A percentile compares a stretch with the other conserved stretches of the same genome.
Conservation (phyloP, 2,888 invertebrate species). For the Galeopsomyia nigrocyanea region DNA sequence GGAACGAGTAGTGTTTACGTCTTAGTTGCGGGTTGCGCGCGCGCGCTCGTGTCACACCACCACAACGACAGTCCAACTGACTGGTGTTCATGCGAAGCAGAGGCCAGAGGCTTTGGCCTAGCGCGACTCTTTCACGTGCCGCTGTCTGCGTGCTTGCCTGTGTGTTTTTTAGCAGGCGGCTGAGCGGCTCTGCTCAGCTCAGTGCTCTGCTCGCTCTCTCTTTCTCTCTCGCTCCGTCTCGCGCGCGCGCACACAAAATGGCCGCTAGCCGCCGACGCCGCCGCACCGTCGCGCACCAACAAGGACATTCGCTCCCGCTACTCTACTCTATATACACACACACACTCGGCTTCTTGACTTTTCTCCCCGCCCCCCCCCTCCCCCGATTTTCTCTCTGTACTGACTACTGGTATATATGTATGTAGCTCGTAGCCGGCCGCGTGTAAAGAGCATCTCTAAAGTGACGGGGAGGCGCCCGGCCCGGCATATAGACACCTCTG, state of each 20-base stretch:
- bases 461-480: too few relatives aligned
- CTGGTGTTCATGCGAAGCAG: too few relatives aligned
- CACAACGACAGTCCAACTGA: too few relatives aligned
- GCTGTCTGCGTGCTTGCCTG: not conserved
- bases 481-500: too few relatives aligned
- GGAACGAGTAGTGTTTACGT: too few relatives aligned
- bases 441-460: too few relatives aligned
- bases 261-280: constrained; percentile 11
- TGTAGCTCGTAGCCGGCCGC: not conserved
- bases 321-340: not conserved
- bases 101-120: too few relatives aligned
- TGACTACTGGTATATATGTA: too few relatives aligned
- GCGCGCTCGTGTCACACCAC: constrained; percentile 20
- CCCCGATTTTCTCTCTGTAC: not conserved
- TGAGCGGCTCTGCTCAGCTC: too few relatives aligned
- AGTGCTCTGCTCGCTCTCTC: too few relatives aligned
- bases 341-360: not conserved
- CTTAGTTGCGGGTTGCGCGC: constrained; percentile 4
- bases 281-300: not conserved
- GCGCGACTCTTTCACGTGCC: not conserved
- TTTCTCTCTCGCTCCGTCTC: too few relatives aligned
- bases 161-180: constrained; percentile 23
- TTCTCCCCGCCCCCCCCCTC: not conserved
- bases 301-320: not conserved
- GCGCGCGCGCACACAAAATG: constrained; percentile 37